Percentiles rank a stretch among this genome's conserved stretches.
These are phyloP conservation scores for Takifugu flavidus DNA, from an alignment of 2,113 vertebrate genomes.

Conservation along the genomic window DNA sequence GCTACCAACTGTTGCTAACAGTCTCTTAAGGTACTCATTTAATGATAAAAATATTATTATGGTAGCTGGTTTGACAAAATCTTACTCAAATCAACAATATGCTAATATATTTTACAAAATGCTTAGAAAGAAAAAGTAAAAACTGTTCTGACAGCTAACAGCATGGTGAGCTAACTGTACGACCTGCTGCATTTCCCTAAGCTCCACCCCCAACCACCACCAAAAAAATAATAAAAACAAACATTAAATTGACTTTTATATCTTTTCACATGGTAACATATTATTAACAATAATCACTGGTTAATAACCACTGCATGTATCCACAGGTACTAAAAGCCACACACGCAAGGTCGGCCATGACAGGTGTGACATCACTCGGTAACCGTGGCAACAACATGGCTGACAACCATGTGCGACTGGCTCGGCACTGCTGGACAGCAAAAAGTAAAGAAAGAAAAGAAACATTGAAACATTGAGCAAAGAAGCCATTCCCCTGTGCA, in stretches of 20 bases:
- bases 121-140: background rate
- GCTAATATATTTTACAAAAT: no score
- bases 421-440: constrained; percentile 24
- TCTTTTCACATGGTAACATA: constrained; percentile 46
- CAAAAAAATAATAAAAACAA: constrained; percentile 31
- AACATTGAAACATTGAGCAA: constrained; percentile 31
- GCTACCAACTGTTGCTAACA: no score
- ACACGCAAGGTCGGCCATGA: constrained; percentile 20
- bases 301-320: constrained; percentile 46
- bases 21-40: no score
- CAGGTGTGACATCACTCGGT: background rate
- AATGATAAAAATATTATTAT: no score
- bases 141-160: constrained; percentile 6
- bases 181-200: constrained; percentile 23
- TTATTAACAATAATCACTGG: constrained; percentile 50
- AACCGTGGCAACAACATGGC: constrained; percentile 16
- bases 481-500: constrained; percentile 35
- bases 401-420: constrained; percentile 13
- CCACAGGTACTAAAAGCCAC: constrained; percentile 54
- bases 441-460: constrained; percentile 17
- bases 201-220: background rate
- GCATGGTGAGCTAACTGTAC: constrained; percentile 24
- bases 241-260: constrained; percentile 44
- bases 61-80: no score
- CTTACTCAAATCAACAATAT: no score